These are phyloP conservation scores for Omphaloscelis lunosa DNA, from an alignment of 2,888 invertebrate genomes.

Conservation along the genomic window DNA sequence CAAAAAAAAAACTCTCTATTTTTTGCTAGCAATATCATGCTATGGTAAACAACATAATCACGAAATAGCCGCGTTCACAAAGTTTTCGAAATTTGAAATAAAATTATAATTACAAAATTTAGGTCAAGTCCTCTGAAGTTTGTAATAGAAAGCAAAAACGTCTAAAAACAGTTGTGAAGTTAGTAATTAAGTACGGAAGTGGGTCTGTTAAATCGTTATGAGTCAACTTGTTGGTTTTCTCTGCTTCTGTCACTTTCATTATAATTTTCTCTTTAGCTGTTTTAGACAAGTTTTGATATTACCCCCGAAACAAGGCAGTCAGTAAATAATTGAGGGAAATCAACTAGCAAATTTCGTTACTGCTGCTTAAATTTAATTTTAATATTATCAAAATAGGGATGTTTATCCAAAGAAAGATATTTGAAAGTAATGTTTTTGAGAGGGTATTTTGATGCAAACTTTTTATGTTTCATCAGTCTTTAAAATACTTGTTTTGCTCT, in stretches of 20 bases:
- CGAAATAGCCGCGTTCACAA: conserved; percentile 8
- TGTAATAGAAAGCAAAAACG: conserved; percentile 59
- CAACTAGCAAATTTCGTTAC: conserved; percentile 22
- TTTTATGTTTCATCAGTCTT: background rate
- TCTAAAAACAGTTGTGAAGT: conserved; percentile 60
- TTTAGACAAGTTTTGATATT: conserved; percentile 54
- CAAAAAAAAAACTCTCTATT: background rate
- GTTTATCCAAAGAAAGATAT: background rate
- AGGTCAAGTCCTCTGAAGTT: conserved; percentile 42
- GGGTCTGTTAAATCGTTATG: conserved; percentile 47
- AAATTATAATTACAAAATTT: conserved; percentile 60
- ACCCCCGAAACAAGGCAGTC: conserved; percentile 33
- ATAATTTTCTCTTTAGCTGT: conserved; percentile 40
- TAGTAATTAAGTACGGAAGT: conserved; percentile 60
- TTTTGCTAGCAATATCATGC: conserved; percentile 9
- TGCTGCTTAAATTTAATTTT: conserved; percentile 11
- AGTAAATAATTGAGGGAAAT: conserved; percentile 41
- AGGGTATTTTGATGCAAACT: background rate
- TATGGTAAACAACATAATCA: conserved; percentile 34
- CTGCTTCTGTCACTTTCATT: conserved; percentile 47
- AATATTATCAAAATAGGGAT: conserved; percentile 3
- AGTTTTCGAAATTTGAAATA: conserved; percentile 47
- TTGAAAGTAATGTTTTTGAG: background rate
- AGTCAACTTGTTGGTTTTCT: conserved; percentile 45
- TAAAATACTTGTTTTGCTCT: background rate